Evolutionary conservation across 2,888 invertebrate species (phyloP), one percentile per base, ranked within the genome.

Genomic region (Amorpha juglandis): DNA sequence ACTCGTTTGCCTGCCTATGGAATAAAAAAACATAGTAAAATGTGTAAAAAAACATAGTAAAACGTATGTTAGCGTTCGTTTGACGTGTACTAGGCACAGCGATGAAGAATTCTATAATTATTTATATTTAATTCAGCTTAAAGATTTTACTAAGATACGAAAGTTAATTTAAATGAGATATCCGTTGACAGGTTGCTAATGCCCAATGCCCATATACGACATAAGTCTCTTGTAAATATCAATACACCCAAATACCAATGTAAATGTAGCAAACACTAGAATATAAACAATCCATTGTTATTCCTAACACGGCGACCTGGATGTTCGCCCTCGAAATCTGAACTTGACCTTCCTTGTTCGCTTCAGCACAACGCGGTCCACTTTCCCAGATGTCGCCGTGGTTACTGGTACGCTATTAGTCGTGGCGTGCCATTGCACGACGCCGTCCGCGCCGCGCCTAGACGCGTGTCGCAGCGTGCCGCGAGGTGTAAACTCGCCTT

Each of bases 331-430:
- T 78, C 75, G 74, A 74, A 71, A 65, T 69, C 74, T 88, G 89
- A 90, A 89, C 91, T 91, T 91, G 91, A 91, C 91, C 90, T 90
- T 90, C 81, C 66, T 83, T 84, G 82, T 68, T 78, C 75, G 67
- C 67, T 87, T 69, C 71, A 69, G 86, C 78, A 82, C 78, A 69
- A 63, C 68, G 67, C 80, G 83, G 74, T 80, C 87, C 86, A 83
- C 79, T 81, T 76, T 78, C 81, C 78, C 82, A 81, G 81, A 79
- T 80, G 81, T 74, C 72, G 68, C 73, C 71, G 65, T 63, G 63
- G 27, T 55, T 19, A 50, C 63, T 63, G 47, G 68, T 68, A 67
- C 65, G 51, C 33, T 62, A 66, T 66, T 68, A 76, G 74, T 74
- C 71, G 71, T 74, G 70, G 67, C 63, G 74, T 72, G 72, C 68